Base-by-base conservation (phyloP, 2,113 vertebrate species). In the Caloenas nicobarica region DNA sequence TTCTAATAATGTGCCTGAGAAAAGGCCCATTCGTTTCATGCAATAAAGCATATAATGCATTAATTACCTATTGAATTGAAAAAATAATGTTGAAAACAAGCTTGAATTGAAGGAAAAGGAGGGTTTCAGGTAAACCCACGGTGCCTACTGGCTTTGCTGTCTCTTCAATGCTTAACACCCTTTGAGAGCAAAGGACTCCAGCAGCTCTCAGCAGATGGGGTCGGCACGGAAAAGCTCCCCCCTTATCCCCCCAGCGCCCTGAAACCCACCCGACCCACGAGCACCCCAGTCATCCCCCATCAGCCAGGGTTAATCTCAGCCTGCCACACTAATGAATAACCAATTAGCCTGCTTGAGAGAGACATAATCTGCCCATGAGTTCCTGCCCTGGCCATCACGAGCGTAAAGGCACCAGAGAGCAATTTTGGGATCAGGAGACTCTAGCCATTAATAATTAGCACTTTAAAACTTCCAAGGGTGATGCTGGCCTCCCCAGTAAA, bases 371-470 rank as follows among this genome's bases (percentile, higher is more conserved):
- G 48, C 31, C 34, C 23, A 0, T 5, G 34, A 9, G 1, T 42
- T 53, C 73, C 69, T 44, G 29, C 33, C 74, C 54, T 3, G n/a
- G 54, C 86, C 72, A 50, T 11, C 70, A 7, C 33, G 13, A 8
- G 22, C 1, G 1, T 10, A 40, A 81, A 92, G 33, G 76, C 72
- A 60, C 24, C 38, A 33, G 44, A 31, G 50, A 85, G 60, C 54
- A 92, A 83, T 70, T 65, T 0, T 22, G 48, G 16, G 28, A 84
- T 79, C 76, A 70, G 72, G 40, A 2, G 1, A 68, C 61, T 58
- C 25, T 36, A 88, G 56, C 42, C 48, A 86, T 53, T 83, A 68
- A 88, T 89, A 94, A 95, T 76, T 65, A 84, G 70, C 73, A 92
- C 24, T 31, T 73, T 19, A 34, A 54, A 70, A 80, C 74, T 86